Evolutionary conservation across 2,888 invertebrate species (phyloP).

Genomic region (Capitulum mitella): DNA sequence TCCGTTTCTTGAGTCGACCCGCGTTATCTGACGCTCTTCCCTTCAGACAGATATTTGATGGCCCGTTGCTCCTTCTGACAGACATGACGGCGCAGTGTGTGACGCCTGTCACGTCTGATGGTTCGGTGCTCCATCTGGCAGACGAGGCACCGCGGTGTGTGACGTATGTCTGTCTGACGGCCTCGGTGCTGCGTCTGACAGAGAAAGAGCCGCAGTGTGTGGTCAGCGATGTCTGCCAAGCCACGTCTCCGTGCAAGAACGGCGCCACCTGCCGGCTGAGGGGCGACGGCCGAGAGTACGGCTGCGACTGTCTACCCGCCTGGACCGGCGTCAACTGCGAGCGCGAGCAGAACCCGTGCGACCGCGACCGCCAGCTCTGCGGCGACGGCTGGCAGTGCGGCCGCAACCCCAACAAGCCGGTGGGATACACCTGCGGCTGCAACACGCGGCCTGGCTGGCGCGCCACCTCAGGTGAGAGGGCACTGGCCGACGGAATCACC

Average conservation of each 20-base stretch:
- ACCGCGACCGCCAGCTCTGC: background rate
- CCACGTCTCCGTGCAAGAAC: background rate
- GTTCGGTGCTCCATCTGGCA: too few relatives aligned
- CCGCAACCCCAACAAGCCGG: constrained; percentile 12
- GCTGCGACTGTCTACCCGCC: constrained; percentile 9
- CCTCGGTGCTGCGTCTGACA: background rate
- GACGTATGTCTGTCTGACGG: too few relatives aligned
- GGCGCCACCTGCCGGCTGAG: background rate
- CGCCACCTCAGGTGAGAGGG: background rate
- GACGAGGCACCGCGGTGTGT: too few relatives aligned
- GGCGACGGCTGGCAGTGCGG: background rate
- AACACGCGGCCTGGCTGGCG: constrained; percentile 8
- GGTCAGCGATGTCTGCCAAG: background rate
- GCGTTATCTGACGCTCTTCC: too few relatives aligned
- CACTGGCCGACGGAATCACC: too few relatives aligned
- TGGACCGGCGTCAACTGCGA: background rate
- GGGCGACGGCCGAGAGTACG: background rate
- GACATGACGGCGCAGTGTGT: too few relatives aligned
- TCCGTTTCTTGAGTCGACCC: too few relatives aligned
- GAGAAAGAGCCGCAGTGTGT: constrained; percentile 12
- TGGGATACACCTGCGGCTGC: constrained; percentile 14
- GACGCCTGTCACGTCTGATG: too few relatives aligned
- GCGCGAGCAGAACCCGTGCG: constrained; percentile 11
- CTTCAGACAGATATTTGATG: too few relatives aligned
- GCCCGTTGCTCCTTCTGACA: too few relatives aligned